These are phyloP conservation scores for Drosophila mimetica DNA, from an alignment of 2,888 invertebrate species.

Conservation along the genomic window DNA sequence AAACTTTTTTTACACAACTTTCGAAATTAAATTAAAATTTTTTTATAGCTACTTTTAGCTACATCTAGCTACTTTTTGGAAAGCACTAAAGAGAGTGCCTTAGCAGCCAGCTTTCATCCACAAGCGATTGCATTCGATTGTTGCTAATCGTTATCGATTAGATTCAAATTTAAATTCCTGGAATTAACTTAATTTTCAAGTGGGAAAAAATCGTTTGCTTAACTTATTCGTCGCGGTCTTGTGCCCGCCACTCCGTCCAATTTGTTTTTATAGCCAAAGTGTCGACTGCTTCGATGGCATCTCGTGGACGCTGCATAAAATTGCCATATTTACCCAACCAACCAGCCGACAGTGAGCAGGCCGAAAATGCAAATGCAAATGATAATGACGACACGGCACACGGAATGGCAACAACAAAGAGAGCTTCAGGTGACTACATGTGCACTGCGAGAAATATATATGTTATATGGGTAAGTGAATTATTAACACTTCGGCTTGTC, in stretches of 20 bases:
- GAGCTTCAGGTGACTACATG: constrained; percentile 15
- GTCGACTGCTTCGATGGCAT: constrained; percentile 22
- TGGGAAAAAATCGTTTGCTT: background rate
- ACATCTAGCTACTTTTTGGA: background rate
- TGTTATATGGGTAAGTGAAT: no score
- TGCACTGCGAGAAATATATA: background rate
- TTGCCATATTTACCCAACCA: constrained; percentile 39
- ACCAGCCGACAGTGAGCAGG: constrained; percentile 26
- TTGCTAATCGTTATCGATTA: background rate
- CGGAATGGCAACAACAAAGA: constrained; percentile 22
- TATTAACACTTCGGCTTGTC: no score
- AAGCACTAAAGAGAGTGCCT: background rate
- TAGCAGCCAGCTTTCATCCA: background rate
- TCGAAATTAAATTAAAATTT: no score
- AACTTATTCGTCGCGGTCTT: background rate
- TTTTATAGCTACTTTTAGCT: background rate
- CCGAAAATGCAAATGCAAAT: constrained; percentile 51
- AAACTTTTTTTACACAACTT: no score
- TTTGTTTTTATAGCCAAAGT: constrained; percentile 25
- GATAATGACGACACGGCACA: constrained; percentile 46
- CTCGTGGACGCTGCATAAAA: constrained; percentile 41
- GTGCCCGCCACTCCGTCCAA: background rate
- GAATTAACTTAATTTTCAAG: no score
- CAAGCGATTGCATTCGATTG: constrained; percentile 1
- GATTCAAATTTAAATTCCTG: constrained; percentile 5